Base-by-base conservation (phyloP, 2,888 invertebrate species). In the Lobophora halterata region DNA sequence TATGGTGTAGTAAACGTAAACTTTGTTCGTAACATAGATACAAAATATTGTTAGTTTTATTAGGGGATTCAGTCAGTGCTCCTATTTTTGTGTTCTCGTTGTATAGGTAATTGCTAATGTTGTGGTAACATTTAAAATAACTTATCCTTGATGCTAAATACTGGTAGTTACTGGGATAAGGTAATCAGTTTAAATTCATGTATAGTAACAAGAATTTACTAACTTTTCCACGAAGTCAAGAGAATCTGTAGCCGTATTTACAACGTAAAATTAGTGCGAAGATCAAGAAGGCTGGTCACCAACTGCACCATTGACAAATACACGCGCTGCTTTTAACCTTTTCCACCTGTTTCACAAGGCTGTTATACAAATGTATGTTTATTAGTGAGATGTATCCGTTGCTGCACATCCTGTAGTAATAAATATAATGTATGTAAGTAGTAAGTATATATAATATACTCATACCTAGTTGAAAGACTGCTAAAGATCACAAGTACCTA, bases 241-340 rank as follows among this genome's bases (percentile, higher is more conserved):
- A n/a, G n/a, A n/a, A n/a, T n/a, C n/a, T n/a, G n/a, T n/a, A n/a
- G n/a, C n/a, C n/a, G n/a, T n/a, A n/a, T n/a, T n/a, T n/a, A n/a
- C n/a, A n/a, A n/a, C n/a, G n/a, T n/a, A 17, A 17, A 17, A 2
- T 5, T 2, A 17, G 3, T 17, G 17, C 2, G 1, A 17, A 17
- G n/a, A 17, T 6, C 2, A 6, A 49, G 48, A 56, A 51, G 49
- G 57, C 58, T 47, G 27, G 46, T 52, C 53, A 55, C 53, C 50
- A 40, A 47, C 28, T 52, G 57, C 60, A 58, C 55, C 52, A 46
- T 51, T 63, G 58, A 50, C 49, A 31, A n/a, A 21, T 32, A 43
- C 33, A 50, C 42, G 40, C 61, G 49, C 61, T 49, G 63, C 65
- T 65, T 65, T 46, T 42, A 36, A 34, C 19, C 28, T 30, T 13